These are phyloP conservation scores for Archaeoteleia sp. DNA, from an alignment of 2,888 invertebrate genomes.

Conservation along the genomic window DNA sequence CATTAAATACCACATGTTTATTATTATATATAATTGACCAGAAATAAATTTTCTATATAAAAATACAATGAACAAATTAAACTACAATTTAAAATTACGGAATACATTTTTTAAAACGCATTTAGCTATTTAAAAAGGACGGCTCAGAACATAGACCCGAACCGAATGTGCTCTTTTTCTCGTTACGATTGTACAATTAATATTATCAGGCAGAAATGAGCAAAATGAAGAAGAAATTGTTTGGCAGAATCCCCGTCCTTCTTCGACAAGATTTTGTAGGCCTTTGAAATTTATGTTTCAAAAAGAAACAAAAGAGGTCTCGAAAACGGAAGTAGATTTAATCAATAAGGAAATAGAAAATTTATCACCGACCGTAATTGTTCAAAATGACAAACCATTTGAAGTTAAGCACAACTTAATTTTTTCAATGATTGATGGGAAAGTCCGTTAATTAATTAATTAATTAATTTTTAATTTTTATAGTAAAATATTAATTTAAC, in stretches of 20 bases:
- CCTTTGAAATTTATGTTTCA: constrained; percentile 2
- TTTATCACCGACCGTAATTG: constrained; percentile 3
- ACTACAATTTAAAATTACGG: no score
- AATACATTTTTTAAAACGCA: no score
- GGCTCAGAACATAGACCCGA: no score
- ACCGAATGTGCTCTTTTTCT: no score
- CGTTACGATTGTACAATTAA: constrained; percentile 17
- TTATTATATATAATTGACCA: no score
- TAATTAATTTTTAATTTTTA: no score
- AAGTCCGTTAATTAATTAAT: no score
- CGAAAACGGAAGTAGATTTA: constrained; percentile 20
- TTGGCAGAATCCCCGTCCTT: constrained; percentile 32
- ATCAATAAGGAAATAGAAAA: constrained; percentile 18
- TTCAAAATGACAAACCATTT: neutral
- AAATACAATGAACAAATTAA: no score
- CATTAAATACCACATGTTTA: no score
- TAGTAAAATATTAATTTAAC: no score
- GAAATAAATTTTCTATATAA: no score
- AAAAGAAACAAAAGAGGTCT: constrained; percentile 28
- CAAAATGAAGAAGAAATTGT: neutral
- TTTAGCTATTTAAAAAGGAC: no score
- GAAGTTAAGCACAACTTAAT: constrained; percentile 24
- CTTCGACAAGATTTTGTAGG: constrained; percentile 28
- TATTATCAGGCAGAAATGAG: neutral
- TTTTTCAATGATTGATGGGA: constrained; percentile 47